Evolutionary conservation across 2,797 vertebrate genomes (phyloP), one percentile per base, ranked within the genome.

Genomic region (Rhinogobio ventralis): DNA sequence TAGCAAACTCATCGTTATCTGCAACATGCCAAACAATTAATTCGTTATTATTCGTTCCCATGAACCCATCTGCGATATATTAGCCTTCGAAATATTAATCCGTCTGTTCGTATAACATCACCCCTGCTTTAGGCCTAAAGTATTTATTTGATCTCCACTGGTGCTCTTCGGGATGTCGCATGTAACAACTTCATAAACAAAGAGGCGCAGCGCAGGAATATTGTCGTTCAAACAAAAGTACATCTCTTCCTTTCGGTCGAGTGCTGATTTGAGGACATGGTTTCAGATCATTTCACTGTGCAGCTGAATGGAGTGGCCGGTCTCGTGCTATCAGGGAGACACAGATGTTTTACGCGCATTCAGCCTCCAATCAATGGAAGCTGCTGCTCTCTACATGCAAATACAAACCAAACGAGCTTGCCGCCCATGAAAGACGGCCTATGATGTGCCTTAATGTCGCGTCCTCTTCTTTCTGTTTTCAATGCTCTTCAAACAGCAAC

Each of bases 381-480:
- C 20, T 42, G 75, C 53, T 28, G 66, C 74, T 86, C 82, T 81
- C 79, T 82, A 83, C 82, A 84, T 87, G 79, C 85, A 87, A 83
- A 89, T 77, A 86, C 76, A 83, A 89, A 81, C 83, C 67, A 73
- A 68, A 86, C 57, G 77, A 82, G 88, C 78, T 42, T 86, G 67
- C 81, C 81, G 85, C 87, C 88, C 83, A 86, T 90, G 88, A 90
- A 87, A 68, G 89, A 66, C 86, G 87, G 87, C 79, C 72, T 86
- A 88, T 55, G 87, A 89, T 87, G 90, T 90, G 87, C 67, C 87
- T 89, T 92, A 90, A 91, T 91, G 90, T 92, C 83, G 85, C 87
- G 28, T 86, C 84, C 85, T 81, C 72, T 82, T 90, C 87, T 85
- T 49, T 83, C 55, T 86, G 66, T 62, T 79, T 87, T 82, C 46